Evolutionary conservation across 2,113 vertebrate genomes (phyloP), one percentile per base, ranked within the genome.

Genomic region (Odontesthes bonariensis): DNA sequence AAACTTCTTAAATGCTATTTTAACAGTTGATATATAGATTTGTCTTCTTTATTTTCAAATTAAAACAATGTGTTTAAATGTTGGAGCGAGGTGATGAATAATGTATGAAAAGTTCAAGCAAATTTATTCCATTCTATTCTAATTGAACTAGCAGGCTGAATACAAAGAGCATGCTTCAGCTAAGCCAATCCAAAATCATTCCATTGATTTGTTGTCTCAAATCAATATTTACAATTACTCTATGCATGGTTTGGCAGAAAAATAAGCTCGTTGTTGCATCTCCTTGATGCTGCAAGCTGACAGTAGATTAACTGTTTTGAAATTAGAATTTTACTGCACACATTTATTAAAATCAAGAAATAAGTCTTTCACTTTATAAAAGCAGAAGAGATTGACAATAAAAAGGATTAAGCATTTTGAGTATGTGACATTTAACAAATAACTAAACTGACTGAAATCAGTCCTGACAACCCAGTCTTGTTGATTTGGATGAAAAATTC

Each of bases 171-270:
- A 40, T 44, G 82, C 81, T 89, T 76, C 79, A 73, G 73, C 80
- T 86, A 58, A 79, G 69, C 81, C 38, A 8, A 82, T 89, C 84
- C 82, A 83, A 74, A 86, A 89, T 87, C 85, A 70, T 64, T 77
- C 53, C 59, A 88, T 77, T 78, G 90, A 92, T 89, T 81, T 66
- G 42, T 69, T 33, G 62, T 33, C 35, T 69, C 52, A 31, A 71
- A 91, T 91, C 89, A 87, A 89, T 91, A 89, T 82, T 71, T 77
- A 83, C 84, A 81, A 85, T 91, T 69, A 83, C 73, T 81, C 49
- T 27, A n/a, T 6, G 65, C 74, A 68, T 81, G 69, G 11, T 66
- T 79, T 55, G 60, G 44, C 59, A 40, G 64, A 73, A 85, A 47
- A 75, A 69, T 1, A 31, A 47, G 69, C 49, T 69, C 3, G 31